Conservation (phyloP, 2,113 vertebrate species). For the Theropithecus gelada region DNA sequence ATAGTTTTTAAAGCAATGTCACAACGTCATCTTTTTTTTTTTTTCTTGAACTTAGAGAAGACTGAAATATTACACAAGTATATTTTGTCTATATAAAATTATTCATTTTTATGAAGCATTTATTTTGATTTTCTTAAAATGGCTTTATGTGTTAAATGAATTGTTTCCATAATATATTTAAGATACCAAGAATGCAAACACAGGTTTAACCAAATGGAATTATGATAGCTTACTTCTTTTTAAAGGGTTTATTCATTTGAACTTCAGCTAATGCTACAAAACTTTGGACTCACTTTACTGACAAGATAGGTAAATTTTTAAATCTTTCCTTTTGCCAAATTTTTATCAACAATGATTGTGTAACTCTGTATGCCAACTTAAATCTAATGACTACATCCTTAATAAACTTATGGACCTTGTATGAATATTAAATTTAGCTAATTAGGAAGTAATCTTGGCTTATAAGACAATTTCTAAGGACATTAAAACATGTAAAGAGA, state of each 20-base stretch:
- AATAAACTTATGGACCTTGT: neutral
- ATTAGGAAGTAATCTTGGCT: neutral
- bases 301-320: neutral
- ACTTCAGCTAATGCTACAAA: neutral
- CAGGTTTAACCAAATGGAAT: neutral
- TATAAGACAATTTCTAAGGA: neutral
- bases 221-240: neutral
- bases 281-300: neutral
- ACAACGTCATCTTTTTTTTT: neutral
- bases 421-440: neutral
- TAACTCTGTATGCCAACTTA: neutral
- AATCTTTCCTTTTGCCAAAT: neutral
- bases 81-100: neutral
- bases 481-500: neutral
- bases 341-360: neutral
- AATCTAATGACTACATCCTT: neutral
- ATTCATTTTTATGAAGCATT: neutral
- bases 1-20: neutral
- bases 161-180: neutral
- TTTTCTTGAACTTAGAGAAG: neutral
- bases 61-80: neutral
- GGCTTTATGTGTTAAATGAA: neutral
- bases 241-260: neutral
- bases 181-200: neutral
- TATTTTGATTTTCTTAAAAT: neutral